Percentiles rank a stretch among this genome's conserved stretches.
These are phyloP conservation scores for Nematopogon swammerdamellus DNA, from an alignment of 2,888 invertebrate species.

Conservation along the genomic window DNA sequence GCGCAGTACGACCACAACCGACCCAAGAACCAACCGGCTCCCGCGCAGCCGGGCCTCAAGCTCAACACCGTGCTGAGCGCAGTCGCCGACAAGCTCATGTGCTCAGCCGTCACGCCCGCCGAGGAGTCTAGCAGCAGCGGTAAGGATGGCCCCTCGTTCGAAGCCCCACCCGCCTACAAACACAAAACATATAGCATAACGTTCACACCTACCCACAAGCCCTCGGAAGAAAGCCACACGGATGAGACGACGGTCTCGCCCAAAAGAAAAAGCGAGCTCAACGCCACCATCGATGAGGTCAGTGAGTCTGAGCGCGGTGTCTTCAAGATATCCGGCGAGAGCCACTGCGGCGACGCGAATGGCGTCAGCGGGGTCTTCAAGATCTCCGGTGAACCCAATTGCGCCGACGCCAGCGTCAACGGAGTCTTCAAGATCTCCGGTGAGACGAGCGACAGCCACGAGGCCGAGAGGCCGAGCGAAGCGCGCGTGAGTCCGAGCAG, in stretches of 20 bases:
- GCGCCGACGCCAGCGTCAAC: conserved; percentile 35
- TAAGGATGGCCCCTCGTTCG: conserved; percentile 41
- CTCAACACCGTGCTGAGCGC: conserved; percentile 53
- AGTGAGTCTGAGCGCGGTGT: conserved; percentile 14
- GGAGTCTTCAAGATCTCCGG: conserved; percentile 17
- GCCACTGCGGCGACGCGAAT: background rate
- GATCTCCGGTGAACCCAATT: conserved; percentile 45
- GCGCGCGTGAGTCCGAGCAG: conserved; percentile 34
- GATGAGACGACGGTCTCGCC: conserved; percentile 44
- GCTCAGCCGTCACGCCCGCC: conserved; percentile 42
- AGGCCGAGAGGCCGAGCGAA: conserved; percentile 25
- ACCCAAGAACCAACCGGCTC: conserved; percentile 42
- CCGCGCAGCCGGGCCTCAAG: conserved; percentile 22
- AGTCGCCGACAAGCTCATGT: conserved; percentile 50
- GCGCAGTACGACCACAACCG: conserved; percentile 53
- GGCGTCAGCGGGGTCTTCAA: conserved; percentile 40
- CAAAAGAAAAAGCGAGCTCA: conserved; percentile 26
- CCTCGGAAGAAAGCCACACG: conserved; percentile 39
- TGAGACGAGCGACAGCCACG: conserved; percentile 21
- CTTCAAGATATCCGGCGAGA: background rate
- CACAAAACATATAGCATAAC: conserved; percentile 50
- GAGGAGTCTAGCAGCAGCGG: conserved; percentile 51
- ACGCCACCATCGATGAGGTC: conserved; percentile 30
- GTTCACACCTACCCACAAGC: conserved; percentile 36
- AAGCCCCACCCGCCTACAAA: conserved; percentile 42